These are phyloP conservation scores for Boleophthalmus pectinirostris DNA, from an alignment of 2,113 vertebrate species.

Conservation along the genomic window DNA sequence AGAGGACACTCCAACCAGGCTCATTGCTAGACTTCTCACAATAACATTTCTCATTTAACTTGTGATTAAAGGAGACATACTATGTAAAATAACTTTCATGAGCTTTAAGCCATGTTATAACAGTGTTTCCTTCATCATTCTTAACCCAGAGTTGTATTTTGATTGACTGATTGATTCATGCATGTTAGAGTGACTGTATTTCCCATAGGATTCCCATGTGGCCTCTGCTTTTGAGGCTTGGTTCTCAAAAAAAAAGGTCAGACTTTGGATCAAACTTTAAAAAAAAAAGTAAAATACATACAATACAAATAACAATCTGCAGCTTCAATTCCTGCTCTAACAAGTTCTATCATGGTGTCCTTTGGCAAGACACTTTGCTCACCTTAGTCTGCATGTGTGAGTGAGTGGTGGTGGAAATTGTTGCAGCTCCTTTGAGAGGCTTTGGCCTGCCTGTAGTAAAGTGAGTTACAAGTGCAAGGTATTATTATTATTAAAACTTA, in stretches of 20 bases:
- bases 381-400: too few species aligned
- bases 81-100: neutral
- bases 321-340: too few species aligned
- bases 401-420: too few species aligned
- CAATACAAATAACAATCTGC: too few species aligned
- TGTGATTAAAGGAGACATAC: neutral
- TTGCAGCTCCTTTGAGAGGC: too few species aligned
- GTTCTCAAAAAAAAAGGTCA: neutral
- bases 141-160: neutral
- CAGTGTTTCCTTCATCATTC: neutral
- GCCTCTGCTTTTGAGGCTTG: neutral
- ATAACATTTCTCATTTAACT: neutral
- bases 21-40: neutral
- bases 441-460: too few species aligned
- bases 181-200: neutral
- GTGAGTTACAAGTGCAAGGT: too few species aligned
- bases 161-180: neutral
- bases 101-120: neutral
- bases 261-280: neutral
- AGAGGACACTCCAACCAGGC: neutral
- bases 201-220: too few species aligned
- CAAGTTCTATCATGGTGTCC: too few species aligned
- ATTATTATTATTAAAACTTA: too few species aligned
- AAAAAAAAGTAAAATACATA: too few species aligned
- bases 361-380: too few species aligned